Conservation (phyloP, 2,888 invertebrate genomes). For the Parochlus steinenii region DNA sequence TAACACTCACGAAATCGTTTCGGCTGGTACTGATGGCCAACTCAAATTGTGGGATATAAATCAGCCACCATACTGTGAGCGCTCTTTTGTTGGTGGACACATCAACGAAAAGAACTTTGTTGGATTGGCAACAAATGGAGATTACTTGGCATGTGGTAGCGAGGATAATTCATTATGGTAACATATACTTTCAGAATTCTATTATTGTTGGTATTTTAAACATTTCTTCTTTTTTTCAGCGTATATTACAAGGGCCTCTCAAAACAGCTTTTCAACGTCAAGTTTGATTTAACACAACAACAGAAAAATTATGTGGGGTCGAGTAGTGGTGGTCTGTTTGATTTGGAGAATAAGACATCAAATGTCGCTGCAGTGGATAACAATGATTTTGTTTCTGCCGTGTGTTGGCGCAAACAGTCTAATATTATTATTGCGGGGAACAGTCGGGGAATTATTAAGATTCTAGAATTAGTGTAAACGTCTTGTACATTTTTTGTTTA, state of each 20-base stretch:
- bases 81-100: slow-evolving; percentile 84
- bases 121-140: slow-evolving; percentile 78
- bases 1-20: slow-evolving; percentile 69
- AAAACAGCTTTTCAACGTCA: slow-evolving; percentile 69
- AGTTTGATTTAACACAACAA: slow-evolving; percentile 61
- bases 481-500: no score
- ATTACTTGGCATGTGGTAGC: slow-evolving; percentile 87
- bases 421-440: slow-evolving; percentile 83
- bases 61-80: slow-evolving; percentile 50
- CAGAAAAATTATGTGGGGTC: slow-evolving; percentile 58
- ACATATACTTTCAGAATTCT: no score
- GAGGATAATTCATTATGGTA: slow-evolving; percentile 89
- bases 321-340: neutral
- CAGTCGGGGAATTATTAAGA: slow-evolving; percentile 85
- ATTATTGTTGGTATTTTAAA: no score
- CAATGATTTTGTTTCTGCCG: slow-evolving; percentile 88
- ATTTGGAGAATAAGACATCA: neutral
- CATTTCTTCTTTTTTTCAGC: no score
- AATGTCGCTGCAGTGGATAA: neutral
- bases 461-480: slow-evolving; percentile 60
- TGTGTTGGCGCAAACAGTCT: slow-evolving; percentile 77
- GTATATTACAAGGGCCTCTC: slow-evolving; percentile 42
- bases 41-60: slow-evolving; percentile 82
- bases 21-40: slow-evolving; percentile 83
- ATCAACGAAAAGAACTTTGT: slow-evolving; percentile 94